Evolutionary conservation across 2,113 vertebrate species (phyloP).

Genomic region (Glaucomys volans): DNA sequence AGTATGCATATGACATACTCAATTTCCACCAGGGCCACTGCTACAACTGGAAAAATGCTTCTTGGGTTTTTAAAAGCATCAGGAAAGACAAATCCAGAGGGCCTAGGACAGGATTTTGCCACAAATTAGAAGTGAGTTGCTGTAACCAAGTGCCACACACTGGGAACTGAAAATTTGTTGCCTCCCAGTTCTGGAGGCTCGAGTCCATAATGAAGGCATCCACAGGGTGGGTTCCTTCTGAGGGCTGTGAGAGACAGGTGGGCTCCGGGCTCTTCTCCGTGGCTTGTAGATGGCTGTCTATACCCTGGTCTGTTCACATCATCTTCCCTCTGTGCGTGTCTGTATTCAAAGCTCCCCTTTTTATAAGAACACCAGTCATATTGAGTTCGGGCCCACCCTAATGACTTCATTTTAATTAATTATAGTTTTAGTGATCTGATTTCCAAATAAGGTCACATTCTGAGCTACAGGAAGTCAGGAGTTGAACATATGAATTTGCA

Average conservation of each 20-base stretch:
- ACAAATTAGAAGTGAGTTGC: background rate
- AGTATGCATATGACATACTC: background rate
- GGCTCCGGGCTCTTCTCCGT: background rate
- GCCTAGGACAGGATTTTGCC: background rate
- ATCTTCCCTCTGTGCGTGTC: background rate
- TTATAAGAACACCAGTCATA: background rate
- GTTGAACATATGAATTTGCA: background rate
- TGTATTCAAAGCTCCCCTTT: background rate
- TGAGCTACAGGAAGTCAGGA: background rate
- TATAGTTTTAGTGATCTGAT: background rate
- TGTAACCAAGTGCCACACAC: background rate
- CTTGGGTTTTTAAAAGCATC: background rate
- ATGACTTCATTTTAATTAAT: conserved; percentile 37
- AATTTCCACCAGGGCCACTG: background rate
- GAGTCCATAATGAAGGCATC: background rate
- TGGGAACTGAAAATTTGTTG: background rate
- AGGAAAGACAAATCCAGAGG: background rate
- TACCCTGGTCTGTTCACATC: background rate
- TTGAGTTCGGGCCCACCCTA: background rate
- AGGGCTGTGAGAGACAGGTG: background rate
- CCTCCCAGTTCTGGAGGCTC: background rate
- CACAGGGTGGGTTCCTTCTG: background rate
- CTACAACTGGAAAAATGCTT: background rate
- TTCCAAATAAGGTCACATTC: conserved; percentile 1
- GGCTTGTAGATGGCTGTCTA: background rate